phyloP scores from a whole-genome alignment of 2,113 vertebrate genomes.

The Cricetomys ansorgei region DNA sequence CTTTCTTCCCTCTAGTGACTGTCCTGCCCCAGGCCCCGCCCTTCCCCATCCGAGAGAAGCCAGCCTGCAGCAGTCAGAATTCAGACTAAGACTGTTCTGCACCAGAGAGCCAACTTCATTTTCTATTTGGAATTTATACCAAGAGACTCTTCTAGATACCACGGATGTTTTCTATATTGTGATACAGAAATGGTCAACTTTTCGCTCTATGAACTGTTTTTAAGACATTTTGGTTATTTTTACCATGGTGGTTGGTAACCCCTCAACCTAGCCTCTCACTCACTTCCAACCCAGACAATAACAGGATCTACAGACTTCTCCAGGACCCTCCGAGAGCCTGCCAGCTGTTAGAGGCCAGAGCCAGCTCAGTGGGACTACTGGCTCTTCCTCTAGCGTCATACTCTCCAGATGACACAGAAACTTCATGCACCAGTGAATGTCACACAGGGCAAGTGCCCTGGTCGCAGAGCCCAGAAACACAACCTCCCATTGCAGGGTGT shows the following conservation, averaged over 20 bases:
- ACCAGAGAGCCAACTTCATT: conserved; percentile 79
- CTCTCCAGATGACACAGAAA: conserved; percentile 13
- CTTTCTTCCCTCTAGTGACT: conserved; percentile 73
- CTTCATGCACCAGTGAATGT: conserved; percentile 31
- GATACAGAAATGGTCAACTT: conserved; percentile 84
- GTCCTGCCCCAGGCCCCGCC: conserved; percentile 22
- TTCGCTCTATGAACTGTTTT: conserved; percentile 84
- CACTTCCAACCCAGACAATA: conserved; percentile 62
- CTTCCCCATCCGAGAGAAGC: conserved; percentile 61
- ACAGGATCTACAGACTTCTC: conserved; percentile 44
- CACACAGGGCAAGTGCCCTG: background rate
- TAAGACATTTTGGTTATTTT: conserved; percentile 77
- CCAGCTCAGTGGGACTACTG: conserved; percentile 11
- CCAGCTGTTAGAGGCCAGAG: conserved; percentile 58
- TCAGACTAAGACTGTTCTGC: conserved; percentile 81
- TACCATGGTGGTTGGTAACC: conserved; percentile 78
- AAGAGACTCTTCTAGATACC: conserved; percentile 82
- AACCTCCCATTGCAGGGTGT: background rate
- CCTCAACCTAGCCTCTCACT: conserved; percentile 64
- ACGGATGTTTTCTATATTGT: conserved; percentile 77
- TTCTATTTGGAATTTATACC: conserved; percentile 83
- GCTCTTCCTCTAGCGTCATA: background rate
- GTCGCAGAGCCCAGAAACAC: background rate
- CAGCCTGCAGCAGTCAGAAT: conserved; percentile 83
- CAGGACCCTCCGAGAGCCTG: conserved; percentile 3